Conservation (phyloP, 2,797 vertebrate species). For the Epinephelus malabaricus region DNA sequence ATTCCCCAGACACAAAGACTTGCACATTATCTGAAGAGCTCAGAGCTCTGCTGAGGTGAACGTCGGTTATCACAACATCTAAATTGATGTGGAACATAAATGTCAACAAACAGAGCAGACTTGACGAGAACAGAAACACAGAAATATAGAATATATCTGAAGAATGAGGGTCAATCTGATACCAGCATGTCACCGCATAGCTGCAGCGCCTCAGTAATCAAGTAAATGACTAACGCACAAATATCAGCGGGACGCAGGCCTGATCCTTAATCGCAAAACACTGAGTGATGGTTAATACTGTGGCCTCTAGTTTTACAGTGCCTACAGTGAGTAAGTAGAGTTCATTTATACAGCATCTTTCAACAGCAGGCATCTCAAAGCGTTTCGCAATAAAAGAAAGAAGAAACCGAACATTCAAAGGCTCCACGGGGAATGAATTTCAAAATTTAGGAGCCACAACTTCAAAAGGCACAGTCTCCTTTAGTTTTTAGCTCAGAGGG, state of each 20-base stretch:
- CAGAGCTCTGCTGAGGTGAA: constrained; percentile 15
- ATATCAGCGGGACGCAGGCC: not conserved
- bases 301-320: not conserved
- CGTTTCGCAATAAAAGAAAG: not conserved
- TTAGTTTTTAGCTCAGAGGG: not conserved
- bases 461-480: constrained; percentile 11
- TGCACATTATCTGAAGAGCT: constrained; percentile 45
- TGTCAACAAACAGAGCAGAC: constrained; percentile 24
- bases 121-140: not conserved
- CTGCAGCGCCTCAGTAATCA: not conserved
- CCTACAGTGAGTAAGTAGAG: not conserved
- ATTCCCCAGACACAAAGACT: constrained; percentile 39
- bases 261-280: too few relatives aligned
- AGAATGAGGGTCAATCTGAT: not conserved
- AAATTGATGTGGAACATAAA: constrained; percentile 41
- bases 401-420: not conserved
- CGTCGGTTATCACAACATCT: constrained; percentile 41
- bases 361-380: not conserved
- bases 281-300: not conserved
- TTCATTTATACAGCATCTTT: not conserved
- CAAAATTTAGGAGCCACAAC: not conserved
- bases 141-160: not conserved
- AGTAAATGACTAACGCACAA: constrained; percentile 1
- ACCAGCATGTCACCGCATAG: not conserved
- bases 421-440: not conserved